Conservation (phyloP, 2,113 vertebrate genomes). For the Falcunculus frontatus region DNA sequence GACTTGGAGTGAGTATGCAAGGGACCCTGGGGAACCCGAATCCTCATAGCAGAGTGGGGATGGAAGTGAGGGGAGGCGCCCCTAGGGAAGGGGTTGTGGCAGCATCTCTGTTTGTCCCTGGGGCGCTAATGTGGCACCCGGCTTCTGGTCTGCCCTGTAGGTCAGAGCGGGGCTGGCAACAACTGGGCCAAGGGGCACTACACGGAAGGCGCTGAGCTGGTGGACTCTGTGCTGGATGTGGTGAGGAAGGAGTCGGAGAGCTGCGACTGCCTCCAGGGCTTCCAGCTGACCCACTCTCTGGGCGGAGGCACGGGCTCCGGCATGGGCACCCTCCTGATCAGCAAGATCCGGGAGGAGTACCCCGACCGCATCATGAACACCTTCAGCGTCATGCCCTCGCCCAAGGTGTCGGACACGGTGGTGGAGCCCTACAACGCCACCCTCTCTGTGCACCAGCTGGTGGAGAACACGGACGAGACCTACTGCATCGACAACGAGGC, state of each 20-base stretch:
- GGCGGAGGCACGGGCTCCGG: conserved; percentile 79
- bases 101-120: rapidly evolving
- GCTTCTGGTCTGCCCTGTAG: conserved; percentile 24
- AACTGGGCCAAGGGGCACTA: conserved; percentile 86
- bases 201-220: conserved; percentile 80
- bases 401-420: conserved; percentile 82
- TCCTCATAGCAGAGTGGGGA: rapidly evolving
- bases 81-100: neutral
- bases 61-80: neutral
- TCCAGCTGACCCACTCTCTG: conserved; percentile 81
- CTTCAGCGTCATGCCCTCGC: conserved; percentile 80
- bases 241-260: conserved; percentile 82
- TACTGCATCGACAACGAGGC: conserved; percentile 87
- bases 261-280: conserved; percentile 84
- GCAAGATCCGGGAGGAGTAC: conserved; percentile 80
- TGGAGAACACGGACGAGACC: conserved; percentile 77
- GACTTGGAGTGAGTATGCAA: rapidly evolving
- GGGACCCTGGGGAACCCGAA: neutral
- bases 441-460: conserved; percentile 72
- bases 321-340: conserved; percentile 81
- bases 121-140: neutral
- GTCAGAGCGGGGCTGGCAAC: conserved; percentile 79
- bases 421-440: conserved; percentile 74
- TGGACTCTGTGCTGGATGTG: conserved; percentile 82
- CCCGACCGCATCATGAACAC: conserved; percentile 83